Evolutionary conservation across 2,797 vertebrate species (phyloP).

Genomic region (Mallotus villosus): DNA sequence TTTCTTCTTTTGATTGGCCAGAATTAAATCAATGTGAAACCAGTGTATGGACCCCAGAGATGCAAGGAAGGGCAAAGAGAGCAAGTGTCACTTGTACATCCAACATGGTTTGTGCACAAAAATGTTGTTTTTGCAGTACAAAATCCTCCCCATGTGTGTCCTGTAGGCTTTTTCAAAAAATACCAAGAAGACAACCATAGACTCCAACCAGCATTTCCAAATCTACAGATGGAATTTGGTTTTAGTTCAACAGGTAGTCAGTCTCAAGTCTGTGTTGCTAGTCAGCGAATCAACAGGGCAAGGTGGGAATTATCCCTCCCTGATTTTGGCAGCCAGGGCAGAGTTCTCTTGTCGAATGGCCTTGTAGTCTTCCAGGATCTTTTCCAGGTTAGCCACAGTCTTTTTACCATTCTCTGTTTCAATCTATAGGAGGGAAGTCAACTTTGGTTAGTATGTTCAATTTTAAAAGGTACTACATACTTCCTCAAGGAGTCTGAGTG

Average conservation of each 20-base stretch:
- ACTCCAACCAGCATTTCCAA: constrained; percentile 19
- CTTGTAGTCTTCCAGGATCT: constrained; percentile 88
- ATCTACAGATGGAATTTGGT: constrained; percentile 28
- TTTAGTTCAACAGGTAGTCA: constrained; percentile 19
- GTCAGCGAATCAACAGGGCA: constrained; percentile 17
- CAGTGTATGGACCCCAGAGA: constrained; percentile 26
- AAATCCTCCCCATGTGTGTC: constrained; percentile 40
- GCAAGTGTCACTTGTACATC: constrained; percentile 32
- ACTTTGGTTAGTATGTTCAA: neutral
- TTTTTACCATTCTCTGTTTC: constrained; percentile 88
- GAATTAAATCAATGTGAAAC: constrained; percentile 15
- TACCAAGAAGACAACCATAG: constrained; percentile 27
- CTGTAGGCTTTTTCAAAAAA: constrained; percentile 20
- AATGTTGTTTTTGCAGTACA: constrained; percentile 52
- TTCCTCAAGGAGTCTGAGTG: neutral
- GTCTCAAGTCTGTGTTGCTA: constrained; percentile 7
- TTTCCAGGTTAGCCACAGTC: constrained; percentile 87
- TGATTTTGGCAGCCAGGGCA: constrained; percentile 77
- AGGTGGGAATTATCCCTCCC: constrained; percentile 74
- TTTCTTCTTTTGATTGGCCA: constrained; percentile 11
- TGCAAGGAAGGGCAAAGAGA: constrained; percentile 20
- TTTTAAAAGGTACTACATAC: neutral
- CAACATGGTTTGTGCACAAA: constrained; percentile 47
- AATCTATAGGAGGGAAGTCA: constrained; percentile 69
- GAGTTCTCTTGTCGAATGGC: constrained; percentile 87